phyloP scores from a whole-genome alignment of 2,888 invertebrate species.

The Gymnoscelis rufifasciata region DNA sequence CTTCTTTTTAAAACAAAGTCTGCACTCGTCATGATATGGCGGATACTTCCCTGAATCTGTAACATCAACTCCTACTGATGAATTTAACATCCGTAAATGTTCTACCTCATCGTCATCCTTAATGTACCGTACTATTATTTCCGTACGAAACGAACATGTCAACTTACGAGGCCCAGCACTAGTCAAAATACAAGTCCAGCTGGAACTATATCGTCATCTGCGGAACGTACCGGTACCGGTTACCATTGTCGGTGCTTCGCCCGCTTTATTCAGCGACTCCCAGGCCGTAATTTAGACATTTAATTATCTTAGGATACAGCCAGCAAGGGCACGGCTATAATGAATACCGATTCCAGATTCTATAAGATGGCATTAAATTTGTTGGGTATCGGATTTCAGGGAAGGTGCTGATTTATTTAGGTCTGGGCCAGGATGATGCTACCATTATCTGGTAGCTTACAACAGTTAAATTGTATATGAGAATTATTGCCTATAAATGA shows the following conservation, averaged over 20 bases:
- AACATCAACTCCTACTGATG: too few relatives aligned
- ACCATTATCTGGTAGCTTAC: too few relatives aligned
- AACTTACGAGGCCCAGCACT: conserved; percentile 8
- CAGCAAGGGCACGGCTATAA: background rate
- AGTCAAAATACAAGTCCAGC: conserved; percentile 12
- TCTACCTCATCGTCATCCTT: too few relatives aligned
- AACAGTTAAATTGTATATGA: too few relatives aligned
- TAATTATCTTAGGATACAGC: conserved; percentile 15
- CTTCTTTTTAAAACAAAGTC: too few relatives aligned
- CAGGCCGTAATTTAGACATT: conserved; percentile 17
- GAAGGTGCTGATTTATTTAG: too few relatives aligned
- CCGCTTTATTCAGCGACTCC: conserved; percentile 19
- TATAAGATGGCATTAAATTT: background rate
- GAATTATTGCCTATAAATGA: too few relatives aligned
- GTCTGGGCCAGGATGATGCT: too few relatives aligned
- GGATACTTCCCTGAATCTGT: too few relatives aligned
- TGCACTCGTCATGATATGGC: too few relatives aligned
- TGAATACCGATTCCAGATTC: background rate
- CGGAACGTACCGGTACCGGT: conserved; percentile 51
- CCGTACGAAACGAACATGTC: too few relatives aligned
- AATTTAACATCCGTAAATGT: too few relatives aligned
- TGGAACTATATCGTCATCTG: conserved; percentile 3
- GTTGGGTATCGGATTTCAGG: background rate
- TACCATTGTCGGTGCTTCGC: conserved; percentile 37
- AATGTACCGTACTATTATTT: background rate